Percentiles rank a stretch among this genome's conserved stretches.
phyloP scores from a whole-genome alignment of 35 echinoderm and acorn worm genomes.

The Ophiothrix spiculata region DNA sequence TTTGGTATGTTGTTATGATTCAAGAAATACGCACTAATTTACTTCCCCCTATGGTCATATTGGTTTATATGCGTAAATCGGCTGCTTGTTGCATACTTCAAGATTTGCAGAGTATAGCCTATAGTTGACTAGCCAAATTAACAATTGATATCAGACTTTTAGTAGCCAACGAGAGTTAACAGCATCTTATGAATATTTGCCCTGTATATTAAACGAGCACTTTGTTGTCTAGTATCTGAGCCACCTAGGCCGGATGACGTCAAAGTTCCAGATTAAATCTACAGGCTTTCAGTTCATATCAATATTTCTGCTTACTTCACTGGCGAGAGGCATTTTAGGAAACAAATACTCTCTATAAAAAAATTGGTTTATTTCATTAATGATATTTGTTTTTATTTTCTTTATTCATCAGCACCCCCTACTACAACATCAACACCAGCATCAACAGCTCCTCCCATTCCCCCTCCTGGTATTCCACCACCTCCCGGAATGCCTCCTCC shows the following conservation, averaged over 20 bases:
- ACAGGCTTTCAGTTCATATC: background rate
- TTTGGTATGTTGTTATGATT: no score
- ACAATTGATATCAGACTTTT: no score
- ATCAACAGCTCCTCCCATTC: slow-evolving; percentile 51
- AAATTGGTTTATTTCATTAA: background rate
- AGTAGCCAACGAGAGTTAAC: no score
- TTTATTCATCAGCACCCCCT: slow-evolving; percentile 23
- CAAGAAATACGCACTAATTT: no score
- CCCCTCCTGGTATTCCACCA: slow-evolving; percentile 52
- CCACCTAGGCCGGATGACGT: background rate
- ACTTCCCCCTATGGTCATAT: no score
- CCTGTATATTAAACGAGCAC: no score
- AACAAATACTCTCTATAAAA: background rate
- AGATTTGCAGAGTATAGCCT: no score
- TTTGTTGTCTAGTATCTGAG: background rate
- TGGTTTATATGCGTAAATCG: no score
- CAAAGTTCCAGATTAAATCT: background rate
- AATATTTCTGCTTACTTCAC: background rate
- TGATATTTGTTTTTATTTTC: background rate
- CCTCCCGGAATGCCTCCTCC: slow-evolving; percentile 47
- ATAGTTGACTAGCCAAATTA: no score
- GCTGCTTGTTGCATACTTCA: no score
- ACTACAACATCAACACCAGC: slow-evolving; percentile 34
- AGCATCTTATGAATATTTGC: no score
- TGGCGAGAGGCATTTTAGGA: background rate